phyloP scores from a whole-genome alignment of 2,113 vertebrate genomes.

The Corvus cornix region DNA sequence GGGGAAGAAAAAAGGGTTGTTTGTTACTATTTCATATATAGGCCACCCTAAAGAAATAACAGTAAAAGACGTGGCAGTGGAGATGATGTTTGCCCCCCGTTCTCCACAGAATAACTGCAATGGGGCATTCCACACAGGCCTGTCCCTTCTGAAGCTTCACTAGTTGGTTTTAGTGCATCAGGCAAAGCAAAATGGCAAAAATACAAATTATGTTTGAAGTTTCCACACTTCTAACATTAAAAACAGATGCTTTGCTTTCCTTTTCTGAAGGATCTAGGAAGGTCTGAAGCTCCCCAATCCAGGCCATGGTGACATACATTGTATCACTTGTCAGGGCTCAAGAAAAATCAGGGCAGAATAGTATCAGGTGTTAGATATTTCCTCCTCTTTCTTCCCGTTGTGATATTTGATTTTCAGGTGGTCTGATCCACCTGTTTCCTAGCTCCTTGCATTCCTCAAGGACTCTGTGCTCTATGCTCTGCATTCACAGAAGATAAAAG shows the following conservation, averaged over 20 bases:
- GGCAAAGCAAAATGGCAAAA: not conserved
- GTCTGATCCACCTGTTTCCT: not conserved
- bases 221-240: not conserved
- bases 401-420: not conserved
- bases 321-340: not conserved
- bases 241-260: not conserved
- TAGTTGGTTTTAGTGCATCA: not conserved
- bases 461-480: not conserved
- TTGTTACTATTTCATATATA: not conserved
- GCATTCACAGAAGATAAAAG: not conserved
- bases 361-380: not conserved
- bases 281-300: not conserved
- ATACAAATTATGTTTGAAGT: not conserved
- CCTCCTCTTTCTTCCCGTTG: not conserved
- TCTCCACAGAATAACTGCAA: not conserved
- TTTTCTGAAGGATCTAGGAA: not conserved
- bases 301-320: not conserved
- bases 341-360: not conserved
- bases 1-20: not conserved
- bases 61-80: not conserved
- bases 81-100: not conserved
- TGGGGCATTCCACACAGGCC: not conserved
- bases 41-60: not conserved
- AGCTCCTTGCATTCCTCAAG: not conserved
- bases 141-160: not conserved